Base-by-base conservation (phyloP, 1,140 invertebrate species). In the Coenobita brevimanus region DNA sequence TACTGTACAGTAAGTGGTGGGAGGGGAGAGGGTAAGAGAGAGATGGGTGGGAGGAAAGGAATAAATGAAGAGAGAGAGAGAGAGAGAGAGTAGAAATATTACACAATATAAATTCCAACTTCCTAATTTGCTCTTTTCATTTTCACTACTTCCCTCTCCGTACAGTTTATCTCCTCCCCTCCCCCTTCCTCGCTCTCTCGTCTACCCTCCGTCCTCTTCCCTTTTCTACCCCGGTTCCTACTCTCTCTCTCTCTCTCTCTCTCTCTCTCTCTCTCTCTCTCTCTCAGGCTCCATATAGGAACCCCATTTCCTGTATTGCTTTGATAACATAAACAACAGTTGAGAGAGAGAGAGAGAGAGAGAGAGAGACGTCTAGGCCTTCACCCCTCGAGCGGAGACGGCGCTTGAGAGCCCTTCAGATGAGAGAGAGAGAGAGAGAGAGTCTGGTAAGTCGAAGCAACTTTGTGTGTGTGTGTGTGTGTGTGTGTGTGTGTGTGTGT, bases 191-290 rank as follows among this genome's bases (percentile, higher is more conserved):
- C 24, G 13, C 64, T 69, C 64, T 4, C 4, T 69, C 64, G 13
- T 24, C 10, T 24, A 17, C 64, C 24, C 64, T 69, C 64, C 24
- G 13, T 69, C 64, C 24, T 24, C 24, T 24, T 69, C 64, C 24
- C 64, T 69, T 24, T 69, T 24, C 24, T 24, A 17, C 64, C 13
- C 64, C n/a, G n/a, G n/a, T n/a, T n/a, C 64, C 24, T 24, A 27
- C 64, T 69, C 64, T 69, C 64, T 69, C 64, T 69, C 64, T 69
- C 64, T 69, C 64, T 69, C 64, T 69, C 64, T 69, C 64, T 69
- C 64, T 69, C 64, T 69, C 64, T 69, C 64, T 27, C 64, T 1
- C 64, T 4, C 64, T 69, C 64, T 69, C 33, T 69, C 64, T 69
- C 64, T 24, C 67, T 71, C 67, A 27, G n/a, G n/a, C 67, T 71